Conservation (phyloP, 2,888 invertebrate species). For the Allolobophora icterica region DNA sequence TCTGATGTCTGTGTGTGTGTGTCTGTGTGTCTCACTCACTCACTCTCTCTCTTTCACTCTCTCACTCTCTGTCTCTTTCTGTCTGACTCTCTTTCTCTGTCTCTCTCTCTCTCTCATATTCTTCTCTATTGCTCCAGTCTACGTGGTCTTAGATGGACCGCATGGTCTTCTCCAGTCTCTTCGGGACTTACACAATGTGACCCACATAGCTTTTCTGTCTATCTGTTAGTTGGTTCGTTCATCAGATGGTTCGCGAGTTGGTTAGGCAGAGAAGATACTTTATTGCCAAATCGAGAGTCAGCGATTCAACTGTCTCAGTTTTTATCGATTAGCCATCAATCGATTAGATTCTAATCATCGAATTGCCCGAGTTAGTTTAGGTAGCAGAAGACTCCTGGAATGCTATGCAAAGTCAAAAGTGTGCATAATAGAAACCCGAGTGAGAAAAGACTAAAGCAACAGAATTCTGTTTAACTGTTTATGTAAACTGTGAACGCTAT, state of each 20-base stretch:
- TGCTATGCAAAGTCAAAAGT: neutral
- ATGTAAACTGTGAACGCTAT: neutral
- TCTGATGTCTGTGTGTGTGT: neutral
- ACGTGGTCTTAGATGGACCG: neutral
- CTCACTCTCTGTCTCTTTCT: no score
- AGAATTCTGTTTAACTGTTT: neutral
- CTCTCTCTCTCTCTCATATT: no score
- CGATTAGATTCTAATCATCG: neutral
- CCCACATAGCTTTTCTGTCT: neutral
- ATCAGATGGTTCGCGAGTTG: neutral
- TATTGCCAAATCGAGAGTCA: neutral
- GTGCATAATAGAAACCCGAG: neutral
- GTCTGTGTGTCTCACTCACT: no score
- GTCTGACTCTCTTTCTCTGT: no score
- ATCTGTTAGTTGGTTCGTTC: neutral
- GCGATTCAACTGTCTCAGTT: neutral
- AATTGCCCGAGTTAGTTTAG: neutral
- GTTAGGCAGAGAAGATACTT: neutral
- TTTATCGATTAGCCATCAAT: neutral
- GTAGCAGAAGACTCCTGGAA: neutral
- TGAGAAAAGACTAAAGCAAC: neutral
- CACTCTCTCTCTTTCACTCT: no score
- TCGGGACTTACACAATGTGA: neutral
- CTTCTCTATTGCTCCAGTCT: no score
- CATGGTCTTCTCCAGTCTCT: neutral